Evolutionary conservation across 2,113 vertebrate species (phyloP), one percentile per base, ranked within the genome.

Genomic region (Eurypyga helias): DNA sequence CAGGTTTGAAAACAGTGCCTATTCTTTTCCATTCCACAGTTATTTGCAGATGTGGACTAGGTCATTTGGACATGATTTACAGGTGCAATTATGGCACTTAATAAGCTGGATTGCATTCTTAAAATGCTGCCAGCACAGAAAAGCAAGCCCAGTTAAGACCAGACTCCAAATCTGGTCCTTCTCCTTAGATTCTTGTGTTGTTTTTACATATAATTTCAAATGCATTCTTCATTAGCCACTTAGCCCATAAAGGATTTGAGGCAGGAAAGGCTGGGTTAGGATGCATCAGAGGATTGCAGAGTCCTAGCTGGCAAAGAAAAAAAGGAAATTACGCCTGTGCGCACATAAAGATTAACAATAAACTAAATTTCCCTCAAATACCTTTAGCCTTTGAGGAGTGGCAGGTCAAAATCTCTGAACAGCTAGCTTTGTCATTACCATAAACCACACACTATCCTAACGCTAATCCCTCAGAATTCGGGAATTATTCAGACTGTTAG

Each of bases 331-430:
- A 86, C 25, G 11, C 79, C 55, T 49, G 46, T 36, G 61, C 90
- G 93, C 93, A 92, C 79, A 93, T 94, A 70, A 84, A 86, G 87
- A 96, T 94, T 89, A 95, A 88, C 93, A 93, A 90, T 67, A 92
- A 95, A 72, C n/a, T 64, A 94, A 92, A 95, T 86, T 61, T 91
- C 49, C 46, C 29, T 96, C 83, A 91, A 91, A 90, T 51, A 38
- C 78, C 49, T 85, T 36, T 78, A 80, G 75, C 49, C 66, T 93
- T 58, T 92, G 82, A 95, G 79, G 90, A 93, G 67, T 0, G 2
- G 83, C 75, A 93, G 83, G 87, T 80, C 8, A 45, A 83, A 96
- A 91, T 91, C 91, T 79, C 90, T 87, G 52, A 83, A 78, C 81
- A 83, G 41, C 61, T 45, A 85, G 62, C 34, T 84, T 75, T 87